Conservation (phyloP, 1,140 invertebrate species). For the Formica exsecta region DNA sequence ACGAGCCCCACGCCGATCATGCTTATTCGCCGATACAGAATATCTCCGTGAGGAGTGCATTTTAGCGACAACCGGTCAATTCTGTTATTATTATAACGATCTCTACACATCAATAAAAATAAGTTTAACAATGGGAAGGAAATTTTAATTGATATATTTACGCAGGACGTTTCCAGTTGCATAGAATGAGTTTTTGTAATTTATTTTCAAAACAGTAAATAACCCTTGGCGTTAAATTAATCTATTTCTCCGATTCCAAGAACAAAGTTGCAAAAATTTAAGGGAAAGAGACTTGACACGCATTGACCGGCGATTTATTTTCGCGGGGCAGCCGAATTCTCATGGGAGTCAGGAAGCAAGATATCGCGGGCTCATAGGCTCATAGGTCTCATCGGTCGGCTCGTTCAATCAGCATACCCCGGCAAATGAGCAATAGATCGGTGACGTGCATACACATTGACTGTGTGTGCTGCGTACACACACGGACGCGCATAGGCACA, state of each 20-base stretch:
- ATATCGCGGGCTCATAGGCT: conserved; percentile 59
- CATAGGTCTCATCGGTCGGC: conserved; percentile 61
- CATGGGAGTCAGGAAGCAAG: conserved; percentile 30
- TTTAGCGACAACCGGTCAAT: background rate
- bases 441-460: conserved; percentile 54
- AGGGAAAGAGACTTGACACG: background rate
- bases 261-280: background rate
- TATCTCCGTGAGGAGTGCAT: conserved; percentile 13
- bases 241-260: background rate
- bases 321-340: conserved; percentile 19
- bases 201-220: background rate
- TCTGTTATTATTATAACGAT: conserved; percentile 34
- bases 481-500: conserved; percentile 3
- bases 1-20: conserved; percentile 37
- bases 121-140: too few relatives aligned
- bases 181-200: background rate
- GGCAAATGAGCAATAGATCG: conserved; percentile 81
- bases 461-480: conserved; percentile 25
- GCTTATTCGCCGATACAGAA: conserved; percentile 47
- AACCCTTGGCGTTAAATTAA: conserved; percentile 40
- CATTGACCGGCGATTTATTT: background rate
- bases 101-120: too few relatives aligned
- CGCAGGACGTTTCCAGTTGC: background rate
- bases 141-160: background rate
- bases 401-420: conserved; percentile 77